Percentiles rank a stretch among this genome's conserved stretches.
These are phyloP conservation scores for Tetraodon nigroviridis DNA, from an alignment of 2,113 vertebrate genomes.

Conservation along the genomic window DNA sequence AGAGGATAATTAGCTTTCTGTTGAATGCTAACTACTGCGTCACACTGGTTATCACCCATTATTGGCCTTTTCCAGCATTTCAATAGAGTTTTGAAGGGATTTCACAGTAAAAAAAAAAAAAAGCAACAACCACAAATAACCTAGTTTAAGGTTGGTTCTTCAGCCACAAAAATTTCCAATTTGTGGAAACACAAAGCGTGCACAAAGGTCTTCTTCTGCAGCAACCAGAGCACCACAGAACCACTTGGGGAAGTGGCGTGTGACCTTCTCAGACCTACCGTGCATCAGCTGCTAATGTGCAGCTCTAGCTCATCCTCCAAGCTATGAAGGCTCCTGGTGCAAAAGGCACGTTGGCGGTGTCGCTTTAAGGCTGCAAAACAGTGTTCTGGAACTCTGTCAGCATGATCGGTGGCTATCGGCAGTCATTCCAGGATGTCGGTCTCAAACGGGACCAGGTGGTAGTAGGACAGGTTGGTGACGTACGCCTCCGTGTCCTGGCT, in stretches of 20 bases:
- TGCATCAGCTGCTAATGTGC: too few relatives aligned
- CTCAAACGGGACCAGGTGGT: conserved; percentile 95
- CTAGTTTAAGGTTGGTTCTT: conserved; percentile 3
- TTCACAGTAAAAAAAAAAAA: too few relatives aligned
- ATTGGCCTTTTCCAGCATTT: too few relatives aligned
- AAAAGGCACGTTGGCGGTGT: conserved; percentile 55
- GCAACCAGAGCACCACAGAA: conserved; percentile 10
- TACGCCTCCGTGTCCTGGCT: conserved; percentile 89
- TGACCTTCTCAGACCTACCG: too few relatives aligned
- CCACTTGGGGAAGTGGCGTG: background rate
- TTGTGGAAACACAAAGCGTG: conserved; percentile 25
- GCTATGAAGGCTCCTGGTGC: conserved; percentile 17
- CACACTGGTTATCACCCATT: too few relatives aligned
- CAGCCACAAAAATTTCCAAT: background rate
- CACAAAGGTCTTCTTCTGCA: conserved; percentile 10
- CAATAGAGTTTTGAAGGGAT: too few relatives aligned
- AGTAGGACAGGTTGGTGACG: conserved; percentile 95
- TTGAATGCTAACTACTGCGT: too few relatives aligned
- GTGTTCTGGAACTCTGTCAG: background rate
- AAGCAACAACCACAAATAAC: conserved; percentile 7
- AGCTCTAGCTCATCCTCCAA: too few relatives aligned
- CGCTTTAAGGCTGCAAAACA: background rate
- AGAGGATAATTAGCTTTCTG: too few relatives aligned
- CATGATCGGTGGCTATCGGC: background rate
- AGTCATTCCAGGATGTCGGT: conserved; percentile 94